phyloP scores from a whole-genome alignment of 2,113 vertebrate species.

The Eulemur rufifrons region DNA sequence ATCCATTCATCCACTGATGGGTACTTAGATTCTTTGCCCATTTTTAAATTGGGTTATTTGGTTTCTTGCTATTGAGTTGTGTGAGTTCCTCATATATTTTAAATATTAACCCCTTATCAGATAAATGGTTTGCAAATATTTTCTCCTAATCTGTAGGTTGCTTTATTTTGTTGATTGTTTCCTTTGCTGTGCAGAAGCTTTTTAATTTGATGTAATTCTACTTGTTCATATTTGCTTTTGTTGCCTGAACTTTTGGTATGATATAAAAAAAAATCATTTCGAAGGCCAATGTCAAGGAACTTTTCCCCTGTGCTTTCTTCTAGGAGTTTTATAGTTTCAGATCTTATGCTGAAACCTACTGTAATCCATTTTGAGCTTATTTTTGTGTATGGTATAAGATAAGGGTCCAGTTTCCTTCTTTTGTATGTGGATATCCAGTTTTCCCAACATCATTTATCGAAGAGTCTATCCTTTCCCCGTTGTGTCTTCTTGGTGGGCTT shows the following conservation, averaged over 20 bases:
- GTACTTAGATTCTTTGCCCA: background rate
- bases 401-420: background rate
- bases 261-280: background rate
- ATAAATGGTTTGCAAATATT: background rate
- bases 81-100: background rate
- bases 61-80: background rate
- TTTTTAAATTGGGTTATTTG: background rate
- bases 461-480: background rate
- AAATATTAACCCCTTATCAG: background rate
- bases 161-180: background rate
- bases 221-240: background rate
- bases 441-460: background rate
- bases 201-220: background rate
- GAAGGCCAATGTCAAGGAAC: background rate
- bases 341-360: background rate
- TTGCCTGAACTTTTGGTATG: background rate
- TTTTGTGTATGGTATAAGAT: background rate
- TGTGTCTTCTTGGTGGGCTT: background rate
- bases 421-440: background rate
- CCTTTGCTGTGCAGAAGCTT: background rate
- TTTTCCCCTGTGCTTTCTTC: background rate
- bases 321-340: background rate
- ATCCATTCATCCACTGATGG: no score
- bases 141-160: background rate
- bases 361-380: background rate